A percentile compares a stretch with the other conserved stretches of the same genome.
phyloP scores from a whole-genome alignment of 2,797 vertebrate genomes.

The Thalassophryne amazonica region DNA sequence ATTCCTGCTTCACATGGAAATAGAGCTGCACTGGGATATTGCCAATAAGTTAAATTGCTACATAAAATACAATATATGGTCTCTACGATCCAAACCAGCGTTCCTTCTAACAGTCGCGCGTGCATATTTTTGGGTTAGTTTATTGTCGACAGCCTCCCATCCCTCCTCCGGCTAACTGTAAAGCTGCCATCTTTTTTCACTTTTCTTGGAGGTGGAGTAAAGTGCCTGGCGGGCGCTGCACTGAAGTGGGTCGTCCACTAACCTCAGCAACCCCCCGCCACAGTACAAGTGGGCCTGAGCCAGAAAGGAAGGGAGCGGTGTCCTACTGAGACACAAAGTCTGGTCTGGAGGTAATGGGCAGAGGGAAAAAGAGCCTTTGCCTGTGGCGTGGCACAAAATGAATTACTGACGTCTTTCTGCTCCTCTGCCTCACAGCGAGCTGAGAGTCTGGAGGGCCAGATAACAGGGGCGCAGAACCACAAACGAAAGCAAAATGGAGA shows the following conservation, averaged over 20 bases:
- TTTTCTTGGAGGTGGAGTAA: conserved; percentile 29
- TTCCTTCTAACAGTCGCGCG: too few species aligned
- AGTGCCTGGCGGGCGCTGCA: conserved; percentile 37
- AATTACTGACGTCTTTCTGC: conserved; percentile 71
- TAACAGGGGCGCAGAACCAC: conserved; percentile 67
- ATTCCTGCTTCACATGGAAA: conserved; percentile 9
- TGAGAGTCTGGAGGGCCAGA: conserved; percentile 64
- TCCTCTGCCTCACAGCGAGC: conserved; percentile 59
- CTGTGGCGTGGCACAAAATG: conserved; percentile 63
- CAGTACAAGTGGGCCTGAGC: conserved; percentile 37
- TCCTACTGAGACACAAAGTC: conserved; percentile 56
- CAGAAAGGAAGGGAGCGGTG: conserved; percentile 38
- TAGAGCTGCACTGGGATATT: conserved; percentile 17
- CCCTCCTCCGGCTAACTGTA: conserved; percentile 7
- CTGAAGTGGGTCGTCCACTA: conserved; percentile 56
- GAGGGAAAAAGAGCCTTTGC: conserved; percentile 49
- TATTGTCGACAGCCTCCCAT: conserved; percentile 6
- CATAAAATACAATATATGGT: not conserved
- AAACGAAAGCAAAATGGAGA: conserved; percentile 60
- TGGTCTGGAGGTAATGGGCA: conserved; percentile 62
- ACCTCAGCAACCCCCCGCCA: conserved; percentile 45
- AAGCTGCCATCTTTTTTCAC: conserved; percentile 16
- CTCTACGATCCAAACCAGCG: not conserved
- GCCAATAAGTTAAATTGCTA: conserved; percentile 7
- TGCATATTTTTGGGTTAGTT: not conserved